Base-by-base conservation (phyloP, 2,888 invertebrate species). In the Cynaeus angustus region DNA sequence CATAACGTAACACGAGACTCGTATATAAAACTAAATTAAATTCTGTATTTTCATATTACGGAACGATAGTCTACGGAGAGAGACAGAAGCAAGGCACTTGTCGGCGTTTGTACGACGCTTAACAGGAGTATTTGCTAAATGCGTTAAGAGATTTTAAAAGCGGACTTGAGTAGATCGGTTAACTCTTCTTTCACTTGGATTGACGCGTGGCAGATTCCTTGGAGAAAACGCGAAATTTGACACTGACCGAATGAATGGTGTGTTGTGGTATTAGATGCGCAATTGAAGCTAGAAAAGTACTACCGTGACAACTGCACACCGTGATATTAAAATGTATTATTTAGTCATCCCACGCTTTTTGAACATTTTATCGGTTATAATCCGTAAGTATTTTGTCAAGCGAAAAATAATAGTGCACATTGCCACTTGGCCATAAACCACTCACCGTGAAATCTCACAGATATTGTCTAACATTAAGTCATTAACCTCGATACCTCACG, bases 1-100 rank as follows among this genome's bases (percentile, higher is more conserved):
- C 75, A 56, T 59, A 75, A 76, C 77, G 76, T 72, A 76, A 80
- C 79, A 79, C 72, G 78, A 75, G 73, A 74, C 77, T 75, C 78
- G 77, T 70, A 66, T 79, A 81, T 82, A 82, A 83, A 83, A 82
- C 82, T 80, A 82, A 82, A 83, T 83, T 82, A 82, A 83, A 82
- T 83, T 82, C 81, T 79, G 79, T 80, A 80, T 81, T 81, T 81
- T 80, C 78, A 73, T 77, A 80, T 79, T 78, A 76, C 77, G 64
- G 55, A 58, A 74, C 74, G 72, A 72, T 71, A 52, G 71, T 62
- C 68, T 71, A 72, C 26, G 38, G 37, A 53, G 13, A 7, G 65
- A 38, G 65, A 38, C 68, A 58, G 30, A 43, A 66, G 62, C 37
- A n/a, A n/a, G 48, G 68, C 41, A 69, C 66, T 68, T 73, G 72